A percentile compares a stretch with the other conserved stretches of the same genome.
phyloP scores from a whole-genome alignment of 2,113 vertebrate species.

The Heloderma charlesbogerti region DNA sequence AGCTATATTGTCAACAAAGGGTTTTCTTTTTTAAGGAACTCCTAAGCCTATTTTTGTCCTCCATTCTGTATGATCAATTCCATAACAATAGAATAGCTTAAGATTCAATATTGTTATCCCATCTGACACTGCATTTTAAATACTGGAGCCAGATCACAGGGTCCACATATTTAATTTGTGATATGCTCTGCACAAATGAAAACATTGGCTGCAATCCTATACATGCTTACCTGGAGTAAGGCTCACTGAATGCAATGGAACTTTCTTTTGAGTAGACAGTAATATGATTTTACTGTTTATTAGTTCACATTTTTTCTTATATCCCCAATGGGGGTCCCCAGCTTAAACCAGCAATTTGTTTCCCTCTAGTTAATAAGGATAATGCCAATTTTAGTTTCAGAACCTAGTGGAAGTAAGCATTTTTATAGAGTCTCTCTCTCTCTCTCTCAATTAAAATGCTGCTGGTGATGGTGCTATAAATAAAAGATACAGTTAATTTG shows the following conservation, averaged over 20 bases:
- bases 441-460: constrained; percentile 41
- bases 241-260: no score
- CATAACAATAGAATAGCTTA: neutral
- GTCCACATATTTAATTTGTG: neutral
- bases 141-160: neutral
- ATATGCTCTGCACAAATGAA: neutral
- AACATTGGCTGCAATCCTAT: neutral
- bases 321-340: neutral
- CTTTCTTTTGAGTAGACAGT: no score
- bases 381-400: constrained; percentile 3
- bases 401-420: neutral
- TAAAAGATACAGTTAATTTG: constrained; percentile 63
- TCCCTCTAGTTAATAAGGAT: constrained; percentile 12
- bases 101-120: neutral
- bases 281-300: neutral
- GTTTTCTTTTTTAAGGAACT: no score
- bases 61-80: neutral
- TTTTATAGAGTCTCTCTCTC: constrained; percentile 14
- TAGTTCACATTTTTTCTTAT: neutral
- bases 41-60: neutral
- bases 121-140: neutral
- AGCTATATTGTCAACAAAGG: neutral
- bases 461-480: constrained; percentile 56
- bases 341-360: constrained; percentile 28
- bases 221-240: no score